Evolutionary conservation across 2,113 vertebrate genomes (phyloP).

Genomic region (Ciconia boyciana): DNA sequence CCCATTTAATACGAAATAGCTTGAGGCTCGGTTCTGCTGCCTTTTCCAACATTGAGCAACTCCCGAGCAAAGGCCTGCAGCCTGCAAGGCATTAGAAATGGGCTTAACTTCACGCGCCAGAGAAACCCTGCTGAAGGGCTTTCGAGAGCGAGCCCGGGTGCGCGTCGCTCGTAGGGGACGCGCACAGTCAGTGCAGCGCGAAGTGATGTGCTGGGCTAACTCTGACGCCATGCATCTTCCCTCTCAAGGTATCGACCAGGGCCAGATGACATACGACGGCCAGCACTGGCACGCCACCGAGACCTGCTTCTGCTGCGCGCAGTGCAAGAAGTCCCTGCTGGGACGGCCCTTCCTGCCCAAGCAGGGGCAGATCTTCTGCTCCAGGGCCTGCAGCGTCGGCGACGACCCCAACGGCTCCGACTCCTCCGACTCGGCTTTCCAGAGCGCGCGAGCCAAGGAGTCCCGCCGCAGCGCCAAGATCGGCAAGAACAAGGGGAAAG

Average conservation of each 20-base stretch:
- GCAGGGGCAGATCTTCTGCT: constrained; percentile 98
- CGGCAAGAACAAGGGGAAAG: constrained; percentile 81
- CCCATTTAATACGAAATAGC: constrained; percentile 15
- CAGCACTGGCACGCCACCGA: constrained; percentile 98
- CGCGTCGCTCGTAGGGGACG: accelerated
- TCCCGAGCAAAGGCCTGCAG: not conserved
- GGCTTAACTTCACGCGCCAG: not conserved
- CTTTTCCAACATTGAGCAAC: not conserved
- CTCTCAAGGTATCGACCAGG: constrained; percentile 92
- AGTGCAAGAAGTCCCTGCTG: constrained; percentile 94
- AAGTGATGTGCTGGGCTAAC: not conserved
- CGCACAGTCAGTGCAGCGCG: accelerated
- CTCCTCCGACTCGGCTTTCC: constrained; percentile 94
- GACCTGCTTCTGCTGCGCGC: constrained; percentile 94
- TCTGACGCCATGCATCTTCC: not conserved
- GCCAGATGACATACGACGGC: constrained; percentile 97
- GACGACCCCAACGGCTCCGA: constrained; percentile 94
- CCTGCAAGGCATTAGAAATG: not conserved
- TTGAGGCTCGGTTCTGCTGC: not conserved
- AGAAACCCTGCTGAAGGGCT: not conserved
- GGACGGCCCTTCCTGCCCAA: constrained; percentile 96
- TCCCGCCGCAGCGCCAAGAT: constrained; percentile 91
- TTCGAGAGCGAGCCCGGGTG: accelerated
- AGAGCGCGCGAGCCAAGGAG: constrained; percentile 91
- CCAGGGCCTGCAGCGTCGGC: constrained; percentile 89